Evolutionary conservation across 1,140 invertebrate genomes (phyloP).

Genomic region (Nylanderia fulva): DNA sequence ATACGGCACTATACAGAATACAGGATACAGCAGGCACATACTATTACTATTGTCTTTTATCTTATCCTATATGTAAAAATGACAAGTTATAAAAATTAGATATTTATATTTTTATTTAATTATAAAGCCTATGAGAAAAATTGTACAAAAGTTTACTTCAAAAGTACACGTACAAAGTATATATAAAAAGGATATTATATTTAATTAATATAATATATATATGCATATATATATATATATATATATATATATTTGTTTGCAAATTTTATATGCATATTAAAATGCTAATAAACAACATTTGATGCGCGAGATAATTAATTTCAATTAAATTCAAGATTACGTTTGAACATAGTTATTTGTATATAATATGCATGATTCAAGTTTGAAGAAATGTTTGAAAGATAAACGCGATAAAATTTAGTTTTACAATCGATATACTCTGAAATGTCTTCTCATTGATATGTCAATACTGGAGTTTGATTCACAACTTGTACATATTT

Average conservation of each 20-base stretch:
- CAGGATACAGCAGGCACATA: too few species aligned
- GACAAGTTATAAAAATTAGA: background rate
- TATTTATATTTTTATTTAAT: too few species aligned
- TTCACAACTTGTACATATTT: too few species aligned
- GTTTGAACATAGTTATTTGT: background rate
- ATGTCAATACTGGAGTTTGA: too few species aligned
- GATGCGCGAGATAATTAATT: background rate
- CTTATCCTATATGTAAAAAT: background rate
- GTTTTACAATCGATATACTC: too few species aligned
- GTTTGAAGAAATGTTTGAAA: background rate
- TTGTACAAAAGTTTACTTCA: background rate
- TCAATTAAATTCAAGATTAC: background rate
- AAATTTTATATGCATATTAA: background rate
- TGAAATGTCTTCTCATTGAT: too few species aligned
- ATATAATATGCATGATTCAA: background rate
- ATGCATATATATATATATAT: conserved; percentile 11
- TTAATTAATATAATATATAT: background rate
- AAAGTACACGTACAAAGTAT: background rate
- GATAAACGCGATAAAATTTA: background rate
- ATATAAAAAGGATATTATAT: background rate
- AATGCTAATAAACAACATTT: background rate
- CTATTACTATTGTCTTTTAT: background rate
- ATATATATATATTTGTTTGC: background rate
- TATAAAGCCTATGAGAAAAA: background rate
- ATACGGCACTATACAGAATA: background rate